Base-by-base conservation (phyloP, 2,113 vertebrate genomes). In the Sciurus niger region DNA sequence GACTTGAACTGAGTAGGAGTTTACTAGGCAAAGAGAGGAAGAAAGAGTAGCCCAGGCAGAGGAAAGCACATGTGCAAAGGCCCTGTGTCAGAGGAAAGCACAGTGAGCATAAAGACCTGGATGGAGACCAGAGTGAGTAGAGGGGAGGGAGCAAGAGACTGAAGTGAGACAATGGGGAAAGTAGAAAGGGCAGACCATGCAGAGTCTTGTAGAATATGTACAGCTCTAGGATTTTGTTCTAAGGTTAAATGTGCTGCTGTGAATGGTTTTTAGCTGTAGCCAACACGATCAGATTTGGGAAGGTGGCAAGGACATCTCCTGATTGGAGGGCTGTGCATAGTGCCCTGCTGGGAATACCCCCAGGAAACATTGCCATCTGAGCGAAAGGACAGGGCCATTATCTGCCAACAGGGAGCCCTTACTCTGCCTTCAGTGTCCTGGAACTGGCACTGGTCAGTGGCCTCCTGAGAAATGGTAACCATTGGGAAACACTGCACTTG, bases 51-150 rank as follows among this genome's bases (percentile, higher is more conserved):
- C 58, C 60, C 17, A 40, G 30, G 28, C 11, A 88, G 3, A 51
- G 46, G 32, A 25, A 92, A 72, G 34, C 73, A 46, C 51, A 8
- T 77, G 58, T 94, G 60, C 34, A 89, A 85, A 94, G 83, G 46
- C 40, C 51, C 85, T 18, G 48, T 70, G 91, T 18, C 25, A 20
- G 40, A 80, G 90, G 67, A 46, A 80, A 72, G 4, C 43, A 14
- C 6, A 17, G 4, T 46, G 25, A 60, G 8, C 37, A 13, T 0
- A 25, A 89, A 94, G 84, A 65, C 16, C 28, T 90, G 48, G 67
- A 76, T 40, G 68, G 43, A 82, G 82, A 55, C 40, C 24, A 32
- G 53, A 65, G 68, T 34, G 51, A 34, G 60, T 48, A 7, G 68
- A 92, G 48, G 46, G 55, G 30, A 95, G 78, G 60, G 14, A 5